Percentiles rank a stretch among this genome's conserved stretches.
Conservation (phyloP, 2,797 vertebrate genomes). For the Carduelis carduelis region DNA sequence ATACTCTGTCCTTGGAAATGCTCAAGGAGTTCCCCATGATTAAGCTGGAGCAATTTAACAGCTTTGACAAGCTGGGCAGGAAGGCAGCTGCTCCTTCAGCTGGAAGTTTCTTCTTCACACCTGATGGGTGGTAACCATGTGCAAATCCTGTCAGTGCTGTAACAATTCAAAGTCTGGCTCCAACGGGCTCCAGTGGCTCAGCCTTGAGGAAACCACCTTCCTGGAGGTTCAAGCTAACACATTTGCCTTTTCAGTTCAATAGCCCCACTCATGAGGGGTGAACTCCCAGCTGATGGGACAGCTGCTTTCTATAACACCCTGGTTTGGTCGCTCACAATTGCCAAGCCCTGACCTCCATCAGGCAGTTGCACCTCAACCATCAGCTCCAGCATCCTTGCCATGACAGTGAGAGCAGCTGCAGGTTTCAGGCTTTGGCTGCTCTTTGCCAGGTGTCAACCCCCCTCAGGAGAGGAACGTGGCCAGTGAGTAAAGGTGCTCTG, state of each 20-base stretch:
- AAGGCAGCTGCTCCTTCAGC: neutral
- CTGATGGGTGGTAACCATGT: neutral
- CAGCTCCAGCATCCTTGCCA: neutral
- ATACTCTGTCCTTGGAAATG: neutral
- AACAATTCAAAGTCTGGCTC: neutral
- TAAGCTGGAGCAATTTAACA: neutral
- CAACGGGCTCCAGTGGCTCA: fast-evolving
- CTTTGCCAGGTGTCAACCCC: neutral
- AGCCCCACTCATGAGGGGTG: fast-evolving
- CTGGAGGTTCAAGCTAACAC: neutral
- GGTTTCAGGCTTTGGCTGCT: neutral
- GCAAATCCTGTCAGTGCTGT: neutral
- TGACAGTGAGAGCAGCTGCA: neutral
- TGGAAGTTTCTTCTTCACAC: neutral
- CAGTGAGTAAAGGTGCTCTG: neutral
- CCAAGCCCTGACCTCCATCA: neutral
- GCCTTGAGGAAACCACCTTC: neutral
- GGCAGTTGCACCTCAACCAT: neutral
- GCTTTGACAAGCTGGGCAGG: neutral
- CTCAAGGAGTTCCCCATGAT: neutral
- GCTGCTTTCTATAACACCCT: neutral
- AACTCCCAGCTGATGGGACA: neutral
- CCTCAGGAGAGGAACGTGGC: fast-evolving
- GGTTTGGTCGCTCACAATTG: fast-evolving
- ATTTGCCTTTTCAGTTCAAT: neutral